phyloP scores from a whole-genome alignment of 2,797 vertebrate species.

The Darevskia mixta region DNA sequence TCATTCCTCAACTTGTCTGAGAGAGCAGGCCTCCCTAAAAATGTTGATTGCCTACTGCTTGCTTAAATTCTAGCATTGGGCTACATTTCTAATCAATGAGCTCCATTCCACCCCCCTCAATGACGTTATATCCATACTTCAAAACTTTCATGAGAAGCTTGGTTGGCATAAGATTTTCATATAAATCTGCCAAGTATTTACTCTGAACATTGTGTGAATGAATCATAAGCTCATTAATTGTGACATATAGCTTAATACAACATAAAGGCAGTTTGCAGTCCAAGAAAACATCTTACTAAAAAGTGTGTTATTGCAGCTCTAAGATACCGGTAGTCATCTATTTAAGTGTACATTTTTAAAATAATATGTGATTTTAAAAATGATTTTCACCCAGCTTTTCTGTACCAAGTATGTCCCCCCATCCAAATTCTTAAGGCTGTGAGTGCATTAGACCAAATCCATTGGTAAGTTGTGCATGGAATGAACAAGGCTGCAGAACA shows the following conservation, averaged over 20 bases:
- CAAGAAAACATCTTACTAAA: slow-evolving; percentile 66
- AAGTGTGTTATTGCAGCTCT: slow-evolving; percentile 59
- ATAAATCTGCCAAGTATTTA: slow-evolving; percentile 63
- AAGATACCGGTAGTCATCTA: slow-evolving; percentile 38
- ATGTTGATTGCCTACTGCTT: not conserved
- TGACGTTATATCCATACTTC: slow-evolving; percentile 38
- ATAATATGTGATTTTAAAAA: slow-evolving; percentile 64
- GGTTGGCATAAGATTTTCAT: slow-evolving; percentile 47
- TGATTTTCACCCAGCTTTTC: slow-evolving; percentile 61
- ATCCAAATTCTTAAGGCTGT: slow-evolving; percentile 54
- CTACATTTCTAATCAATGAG: slow-evolving; percentile 8
- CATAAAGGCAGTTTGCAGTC: slow-evolving; percentile 54
- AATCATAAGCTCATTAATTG: slow-evolving; percentile 56
- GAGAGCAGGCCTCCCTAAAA: not conserved
- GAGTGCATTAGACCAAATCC: not conserved
- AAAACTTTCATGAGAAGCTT: slow-evolving; percentile 41
- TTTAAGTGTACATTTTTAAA: slow-evolving; percentile 57
- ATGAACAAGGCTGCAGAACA: not conserved
- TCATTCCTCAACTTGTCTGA: not conserved
- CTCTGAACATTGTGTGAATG: slow-evolving; percentile 44
- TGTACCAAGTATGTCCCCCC: slow-evolving; percentile 57
- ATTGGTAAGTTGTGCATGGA: not conserved
- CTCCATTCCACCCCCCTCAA: not conserved
- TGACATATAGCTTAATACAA: slow-evolving; percentile 57
- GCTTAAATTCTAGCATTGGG: not conserved